Conservation (phyloP, 2,888 invertebrate species). For the Phoronis australis region DNA sequence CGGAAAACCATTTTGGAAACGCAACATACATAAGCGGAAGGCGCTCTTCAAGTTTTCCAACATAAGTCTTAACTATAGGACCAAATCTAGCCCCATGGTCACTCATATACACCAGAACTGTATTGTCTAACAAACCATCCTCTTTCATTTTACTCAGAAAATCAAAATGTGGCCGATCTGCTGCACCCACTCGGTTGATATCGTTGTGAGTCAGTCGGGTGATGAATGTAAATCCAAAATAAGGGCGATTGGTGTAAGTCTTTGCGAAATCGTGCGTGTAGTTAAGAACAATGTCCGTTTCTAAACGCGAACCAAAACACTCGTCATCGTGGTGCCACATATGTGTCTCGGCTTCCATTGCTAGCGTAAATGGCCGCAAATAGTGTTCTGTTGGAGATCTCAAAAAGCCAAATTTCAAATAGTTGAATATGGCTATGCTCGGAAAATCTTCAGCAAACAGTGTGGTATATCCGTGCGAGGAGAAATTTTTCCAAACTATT, state of each 20-base stretch:
- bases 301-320: slow-evolving; percentile 68
- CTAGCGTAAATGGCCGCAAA: slow-evolving; percentile 68
- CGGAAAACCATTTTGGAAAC: slow-evolving; percentile 68
- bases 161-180: slow-evolving; percentile 63
- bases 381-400: slow-evolving; percentile 82
- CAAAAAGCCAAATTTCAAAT: slow-evolving; percentile 67
- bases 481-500: slow-evolving; percentile 78
- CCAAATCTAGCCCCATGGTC: slow-evolving; percentile 91
- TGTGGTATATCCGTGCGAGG: slow-evolving; percentile 69
- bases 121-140: slow-evolving; percentile 31
- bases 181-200: slow-evolving; percentile 70
- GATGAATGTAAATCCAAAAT: slow-evolving; percentile 82
- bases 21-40: slow-evolving; percentile 73
- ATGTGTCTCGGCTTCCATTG: slow-evolving; percentile 49
- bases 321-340: slow-evolving; percentile 32
- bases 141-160: slow-evolving; percentile 58
- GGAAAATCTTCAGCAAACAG: slow-evolving; percentile 79
- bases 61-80: slow-evolving; percentile 73
- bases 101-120: slow-evolving; percentile 59
- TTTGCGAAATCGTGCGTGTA: slow-evolving; percentile 58
- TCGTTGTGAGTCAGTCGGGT: slow-evolving; percentile 78
- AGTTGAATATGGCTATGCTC: slow-evolving; percentile 74
- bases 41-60: slow-evolving; percentile 74
- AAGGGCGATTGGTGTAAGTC: slow-evolving; percentile 60
- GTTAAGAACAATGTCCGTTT: slow-evolving; percentile 67